Percentiles rank a stretch among this genome's conserved stretches.
Conservation (phyloP, 2,888 invertebrate species). For the Dastarcus helophoroides region DNA sequence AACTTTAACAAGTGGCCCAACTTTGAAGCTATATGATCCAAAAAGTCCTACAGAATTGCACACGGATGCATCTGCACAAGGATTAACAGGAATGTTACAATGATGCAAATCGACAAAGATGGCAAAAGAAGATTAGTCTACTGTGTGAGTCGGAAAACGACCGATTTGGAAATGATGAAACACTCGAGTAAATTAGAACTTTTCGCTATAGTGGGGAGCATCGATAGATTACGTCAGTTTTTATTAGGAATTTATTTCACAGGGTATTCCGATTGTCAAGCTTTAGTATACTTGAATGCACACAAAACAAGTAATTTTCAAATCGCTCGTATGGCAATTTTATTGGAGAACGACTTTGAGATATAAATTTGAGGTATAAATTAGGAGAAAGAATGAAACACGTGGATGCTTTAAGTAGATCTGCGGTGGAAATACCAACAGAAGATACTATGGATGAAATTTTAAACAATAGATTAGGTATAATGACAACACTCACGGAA, state of each 20-base stretch:
- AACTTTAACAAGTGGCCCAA: slow-evolving; percentile 9
- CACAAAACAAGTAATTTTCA: slow-evolving; percentile 19
- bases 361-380: slow-evolving; percentile 16
- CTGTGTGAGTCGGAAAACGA: slow-evolving; percentile 19
- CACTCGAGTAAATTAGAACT: slow-evolving; percentile 19
- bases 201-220: slow-evolving; percentile 19
- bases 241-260: slow-evolving; percentile 19
- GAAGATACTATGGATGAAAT: slow-evolving; percentile 1
- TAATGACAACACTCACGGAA: no score
- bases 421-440: slow-evolving; percentile 11
- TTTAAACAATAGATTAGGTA: neutral
- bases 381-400: slow-evolving; percentile 17
- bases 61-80: slow-evolving; percentile 17
- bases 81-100: slow-evolving; percentile 19
- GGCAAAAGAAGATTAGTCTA: slow-evolving; percentile 17
- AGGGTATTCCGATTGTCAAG: slow-evolving; percentile 22
- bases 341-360: slow-evolving; percentile 17
- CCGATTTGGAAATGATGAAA: slow-evolving; percentile 17
- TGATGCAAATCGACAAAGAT: slow-evolving; percentile 19
- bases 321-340: slow-evolving; percentile 17
- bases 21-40: slow-evolving; percentile 13
- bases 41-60: slow-evolving; percentile 14
- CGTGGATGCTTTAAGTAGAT: slow-evolving; percentile 19
- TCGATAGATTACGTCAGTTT: slow-evolving; percentile 18
- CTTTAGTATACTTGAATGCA: slow-evolving; percentile 17